Base-by-base conservation (phyloP, 2,113 vertebrate genomes). In the Sylvilagus bachmani region DNA sequence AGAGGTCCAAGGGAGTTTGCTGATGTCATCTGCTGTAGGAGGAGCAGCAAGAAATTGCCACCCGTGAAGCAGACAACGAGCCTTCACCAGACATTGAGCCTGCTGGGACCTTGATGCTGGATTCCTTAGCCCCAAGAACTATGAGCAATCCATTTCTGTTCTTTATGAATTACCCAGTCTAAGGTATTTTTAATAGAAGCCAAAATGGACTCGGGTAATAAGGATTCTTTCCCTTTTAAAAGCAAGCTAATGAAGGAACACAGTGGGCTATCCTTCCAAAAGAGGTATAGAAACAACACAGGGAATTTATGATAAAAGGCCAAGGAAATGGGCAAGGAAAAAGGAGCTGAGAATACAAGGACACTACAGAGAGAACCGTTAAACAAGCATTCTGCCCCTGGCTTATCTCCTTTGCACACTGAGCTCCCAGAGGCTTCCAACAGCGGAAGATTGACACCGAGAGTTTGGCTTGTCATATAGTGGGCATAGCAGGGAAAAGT, bases 371-470 rank as follows among this genome's bases (percentile, higher is more conserved):
- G 80, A 88, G 81, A 95, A 69, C 53, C 1, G 0, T 58, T 92
- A 92, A 93, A 71, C 29, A 91, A 95, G 82, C 86, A 27, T n/a
- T 67, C 38, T 27, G 82, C 49, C 89, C 66, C 92, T 91, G 82
- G 93, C 86, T 96, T 96, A 89, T 95, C 85, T 93, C 79, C 55
- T 96, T 66, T 74, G 90, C 88, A 95, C 90, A 97, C 74, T 36
- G 58, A 80, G 81, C 74, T 96, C 95, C 93, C 94, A 88, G 38
- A 92, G 90, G 88, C 61, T 96, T 85, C 95, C 85, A 33, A n/a
- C 94, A 61, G 94, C 96, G 92, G 4, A 74, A 84, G 51, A 90
- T 0, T 61, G 61, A 93, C 85, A 85, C 49, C 86, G 27, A 78
- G 70, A 83, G 90, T 38, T 33, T 58, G 29, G n/a, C 36, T 80